A percentile compares a stretch with the other conserved stretches of the same genome.
These are phyloP conservation scores for Phytoseiulus persimilis DNA, from an alignment of 2,888 invertebrate genomes.

Conservation along the genomic window DNA sequence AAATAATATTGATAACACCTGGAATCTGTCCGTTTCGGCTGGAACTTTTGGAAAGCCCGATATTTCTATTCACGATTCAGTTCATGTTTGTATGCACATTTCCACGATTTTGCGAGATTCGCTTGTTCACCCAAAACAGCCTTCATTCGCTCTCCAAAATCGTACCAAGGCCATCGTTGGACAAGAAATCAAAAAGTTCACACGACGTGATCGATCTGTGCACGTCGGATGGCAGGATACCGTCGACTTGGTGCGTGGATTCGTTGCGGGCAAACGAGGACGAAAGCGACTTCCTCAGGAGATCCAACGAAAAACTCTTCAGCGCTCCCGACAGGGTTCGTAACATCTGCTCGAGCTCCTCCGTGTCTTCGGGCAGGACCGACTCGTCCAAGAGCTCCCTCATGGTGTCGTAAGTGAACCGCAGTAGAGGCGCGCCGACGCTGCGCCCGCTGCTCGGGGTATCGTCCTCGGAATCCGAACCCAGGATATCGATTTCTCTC, in stretches of 20 bases:
- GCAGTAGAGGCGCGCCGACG: background rate
- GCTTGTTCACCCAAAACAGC: too few relatives aligned
- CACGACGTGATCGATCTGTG: background rate
- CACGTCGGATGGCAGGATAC: slow-evolving; percentile 10
- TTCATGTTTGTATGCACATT: background rate
- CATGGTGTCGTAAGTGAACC: background rate
- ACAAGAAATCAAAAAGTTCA: slow-evolving; percentile 7
- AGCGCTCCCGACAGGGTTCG: background rate
- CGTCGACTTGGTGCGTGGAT: slow-evolving; percentile 13
- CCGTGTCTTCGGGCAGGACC: background rate
- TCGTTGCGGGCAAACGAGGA: background rate
- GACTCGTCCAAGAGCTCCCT: background rate
- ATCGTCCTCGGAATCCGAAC: background rate
- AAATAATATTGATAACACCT: too few relatives aligned
- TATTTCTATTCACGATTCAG: background rate
- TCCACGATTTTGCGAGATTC: too few relatives aligned
- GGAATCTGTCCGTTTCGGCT: too few relatives aligned
- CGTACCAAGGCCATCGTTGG: slow-evolving; percentile 6
- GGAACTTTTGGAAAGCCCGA: background rate
- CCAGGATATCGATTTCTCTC: background rate
- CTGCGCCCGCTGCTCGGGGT: background rate
- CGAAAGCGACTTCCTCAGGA: background rate
- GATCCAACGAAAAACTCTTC: background rate
- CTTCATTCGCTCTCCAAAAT: background rate
- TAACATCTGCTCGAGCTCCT: slow-evolving; percentile 8